Base-by-base conservation (phyloP, 2,113 vertebrate genomes). In the Gobiocypris rarus region DNA sequence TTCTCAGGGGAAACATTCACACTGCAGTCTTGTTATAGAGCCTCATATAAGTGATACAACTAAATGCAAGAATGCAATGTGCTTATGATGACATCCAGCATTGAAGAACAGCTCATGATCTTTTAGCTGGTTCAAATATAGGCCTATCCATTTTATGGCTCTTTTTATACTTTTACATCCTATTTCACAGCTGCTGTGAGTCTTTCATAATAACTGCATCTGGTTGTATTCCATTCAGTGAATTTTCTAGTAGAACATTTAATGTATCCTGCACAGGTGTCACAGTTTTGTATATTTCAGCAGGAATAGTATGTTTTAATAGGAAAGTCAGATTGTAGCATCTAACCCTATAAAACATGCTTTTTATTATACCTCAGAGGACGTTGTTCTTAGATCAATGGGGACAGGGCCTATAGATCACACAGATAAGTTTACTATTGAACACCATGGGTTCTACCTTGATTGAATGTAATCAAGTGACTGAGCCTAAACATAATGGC, bases 1-100 rank as follows among this genome's bases (percentile, higher is more conserved):
- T 69, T 84, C 83, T 84, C 73, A 43, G 24, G 74, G 38, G 83
- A 41, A 54, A 77, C 74, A 65, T 63, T 67, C 5, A 34, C 6
- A 9, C 3, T 48, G 28, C 45, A 41, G 48, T 73, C 31, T 38
- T 58, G 3, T 58, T 58, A 76, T 11, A 38, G 2, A 58, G 28
- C 54, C 19, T 63, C 31, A 45, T 63, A 38, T 17, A 63, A 45
- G 38, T 61, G 56, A 61, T 26, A 15, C 22, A 78, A 34, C 17
- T 69, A 5, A 38, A 41, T 11, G 34, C 65, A 69, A 38, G 65
- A 11, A 54, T 54, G 52, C 4, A 34, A 41, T 22, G 45, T 17
- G 50, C 38, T 24, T 41, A 34, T 56, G 19, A 38, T 4, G 19
- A 75, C 28, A 38, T 76, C 28, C 50, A 54, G 52, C 31, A 76